Base-by-base conservation (phyloP, 2,797 vertebrate genomes). In the Nyctalus aviator region DNA sequence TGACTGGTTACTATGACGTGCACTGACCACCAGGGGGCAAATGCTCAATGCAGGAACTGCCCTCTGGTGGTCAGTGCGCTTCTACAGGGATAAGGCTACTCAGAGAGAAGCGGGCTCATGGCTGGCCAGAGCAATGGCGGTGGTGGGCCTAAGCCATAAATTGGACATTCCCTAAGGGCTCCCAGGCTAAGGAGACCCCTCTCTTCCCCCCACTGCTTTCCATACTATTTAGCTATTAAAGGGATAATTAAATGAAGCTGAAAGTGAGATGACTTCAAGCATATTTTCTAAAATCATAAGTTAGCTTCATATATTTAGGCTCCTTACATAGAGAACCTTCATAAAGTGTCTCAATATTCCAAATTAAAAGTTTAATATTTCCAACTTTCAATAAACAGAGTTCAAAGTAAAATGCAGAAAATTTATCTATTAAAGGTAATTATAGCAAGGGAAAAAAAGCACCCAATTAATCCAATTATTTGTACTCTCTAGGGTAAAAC, bases 381-480 rank as follows among this genome's bases (percentile, higher is more conserved):
- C 20, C 62, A 90, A 91, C 10, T 78, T 85, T 85, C 27, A 81
- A 85, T 71, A 71, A 91, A 91, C 37, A 77, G 55, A 78, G 21
- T 93, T 95, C 93, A 86, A 91, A 95, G 25, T 41, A 90, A 92
- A 89, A 90, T 59, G 72, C 8, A 87, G 48, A 77, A 78, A 93
- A 87, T 95, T 97, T 95, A 96, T 90, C 66, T 11, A 95, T 96
- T 84, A 88, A 97, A 96, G 76, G 83, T 92, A 96, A 97, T 87
- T 93, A 96, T 0, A 96, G 90, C 50, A 95, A 96, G 93, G 93
- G 94, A 91, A 78, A 96, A 96, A 62, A 73, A 91, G 92, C 15
- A 46, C 71, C 73, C n/a, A 79, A 77, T 96, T 96, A 97, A 96
- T 97, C 90, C 77, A 97, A 97, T 96, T 97, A 97, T 59, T 96